These are phyloP conservation scores for Bagarius yarrelli DNA, from an alignment of 2,113 vertebrate genomes.

Conservation along the genomic window DNA sequence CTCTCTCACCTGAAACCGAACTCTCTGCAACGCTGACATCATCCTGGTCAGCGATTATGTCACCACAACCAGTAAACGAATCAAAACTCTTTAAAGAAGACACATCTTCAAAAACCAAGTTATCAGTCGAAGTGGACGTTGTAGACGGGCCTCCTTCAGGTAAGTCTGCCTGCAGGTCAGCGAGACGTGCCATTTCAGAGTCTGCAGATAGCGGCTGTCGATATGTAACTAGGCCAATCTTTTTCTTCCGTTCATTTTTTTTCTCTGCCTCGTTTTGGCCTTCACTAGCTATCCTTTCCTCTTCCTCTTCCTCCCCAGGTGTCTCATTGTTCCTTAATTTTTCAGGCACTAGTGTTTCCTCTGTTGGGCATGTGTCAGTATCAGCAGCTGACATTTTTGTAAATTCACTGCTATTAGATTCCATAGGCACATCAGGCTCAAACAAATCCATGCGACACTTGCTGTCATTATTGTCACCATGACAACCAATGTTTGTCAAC, in stretches of 20 bases:
- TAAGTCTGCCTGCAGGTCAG: constrained; percentile 67
- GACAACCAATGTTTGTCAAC: constrained; percentile 42
- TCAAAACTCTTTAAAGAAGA: constrained; percentile 96
- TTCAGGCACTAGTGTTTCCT: constrained; percentile 48
- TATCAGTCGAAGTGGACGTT: constrained; percentile 74
- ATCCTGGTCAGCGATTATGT: constrained; percentile 95
- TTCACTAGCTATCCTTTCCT: constrained; percentile 37
- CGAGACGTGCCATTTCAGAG: constrained; percentile 58
- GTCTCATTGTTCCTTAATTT: constrained; percentile 42
- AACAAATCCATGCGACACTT: constrained; percentile 59
- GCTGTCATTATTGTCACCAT: constrained; percentile 50
- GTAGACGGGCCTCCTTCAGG: constrained; percentile 42
- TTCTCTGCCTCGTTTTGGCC: constrained; percentile 31
- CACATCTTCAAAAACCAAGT: constrained; percentile 85
- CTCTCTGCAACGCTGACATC: constrained; percentile 87
- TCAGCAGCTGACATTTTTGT: constrained; percentile 25
- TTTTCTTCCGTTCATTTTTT: neutral
- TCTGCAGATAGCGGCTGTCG: constrained; percentile 49
- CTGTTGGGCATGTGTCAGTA: constrained; percentile 60
- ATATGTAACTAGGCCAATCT: constrained; percentile 34
- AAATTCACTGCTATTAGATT: constrained; percentile 48
- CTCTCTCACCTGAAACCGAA: constrained; percentile 81
- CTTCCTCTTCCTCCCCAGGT: constrained; percentile 41
- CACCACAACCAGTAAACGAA: constrained; percentile 93
- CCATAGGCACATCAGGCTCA: constrained; percentile 69